Percentiles rank a stretch among this genome's conserved stretches.
Conservation (phyloP, 2,797 vertebrate genomes). For the Rhincodon typus region DNA sequence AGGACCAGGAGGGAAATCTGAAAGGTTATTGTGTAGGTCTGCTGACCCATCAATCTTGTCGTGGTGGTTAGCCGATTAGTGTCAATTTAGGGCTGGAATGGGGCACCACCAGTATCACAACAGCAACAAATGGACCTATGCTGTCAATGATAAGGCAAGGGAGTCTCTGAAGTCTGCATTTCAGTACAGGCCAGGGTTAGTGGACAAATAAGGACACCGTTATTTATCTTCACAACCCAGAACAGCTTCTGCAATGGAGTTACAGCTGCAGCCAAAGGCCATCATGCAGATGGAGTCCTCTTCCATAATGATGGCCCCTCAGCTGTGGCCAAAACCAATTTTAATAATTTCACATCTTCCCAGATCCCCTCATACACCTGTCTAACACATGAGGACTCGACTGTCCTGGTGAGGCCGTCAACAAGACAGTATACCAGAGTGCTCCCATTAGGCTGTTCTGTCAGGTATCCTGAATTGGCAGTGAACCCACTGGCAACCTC, state of each 20-base stretch:
- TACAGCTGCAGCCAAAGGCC: not conserved
- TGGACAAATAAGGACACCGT: not conserved
- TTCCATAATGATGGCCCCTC: not conserved
- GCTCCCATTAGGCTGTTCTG: not conserved
- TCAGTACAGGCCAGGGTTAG: not conserved
- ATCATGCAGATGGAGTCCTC: not conserved
- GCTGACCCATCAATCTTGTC: too few relatives aligned
- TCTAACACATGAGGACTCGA: not conserved
- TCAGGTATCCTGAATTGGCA: not conserved
- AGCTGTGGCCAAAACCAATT: not conserved
- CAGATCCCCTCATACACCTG: not conserved
- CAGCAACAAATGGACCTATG: not conserved
- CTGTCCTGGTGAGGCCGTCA: not conserved
- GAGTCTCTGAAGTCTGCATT: not conserved
- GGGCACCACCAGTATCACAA: not conserved
- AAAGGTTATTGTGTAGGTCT: too few relatives aligned
- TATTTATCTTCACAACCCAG: not conserved
- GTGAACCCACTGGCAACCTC: too few relatives aligned
- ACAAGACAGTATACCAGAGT: not conserved
- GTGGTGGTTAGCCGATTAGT: not conserved
- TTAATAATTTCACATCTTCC: not conserved
- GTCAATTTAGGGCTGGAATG: not conserved
- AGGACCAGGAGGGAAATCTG: too few relatives aligned
- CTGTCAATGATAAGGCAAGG: not conserved
- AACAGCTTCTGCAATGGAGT: not conserved